phyloP scores from a whole-genome alignment of 1,140 invertebrate species.

The Bombus waltoni region DNA sequence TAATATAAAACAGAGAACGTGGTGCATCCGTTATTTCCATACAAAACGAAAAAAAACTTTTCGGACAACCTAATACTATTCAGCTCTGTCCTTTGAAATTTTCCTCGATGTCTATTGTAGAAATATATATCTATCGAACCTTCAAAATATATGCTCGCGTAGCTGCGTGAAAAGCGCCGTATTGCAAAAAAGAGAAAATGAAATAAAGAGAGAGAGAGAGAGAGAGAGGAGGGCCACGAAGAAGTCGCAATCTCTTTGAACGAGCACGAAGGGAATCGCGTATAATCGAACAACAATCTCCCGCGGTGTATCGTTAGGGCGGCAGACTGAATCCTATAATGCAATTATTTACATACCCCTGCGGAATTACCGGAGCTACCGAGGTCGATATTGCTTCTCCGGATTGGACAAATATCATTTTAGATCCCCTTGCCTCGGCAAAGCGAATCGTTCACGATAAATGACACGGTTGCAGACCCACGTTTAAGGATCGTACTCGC shows the following conservation, averaged over 20 bases:
- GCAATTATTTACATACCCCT: constrained; percentile 80
- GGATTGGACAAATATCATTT: constrained; percentile 79
- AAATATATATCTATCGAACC: no score
- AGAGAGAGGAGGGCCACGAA: constrained; percentile 62
- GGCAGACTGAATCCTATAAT: constrained; percentile 68
- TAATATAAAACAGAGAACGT: no score
- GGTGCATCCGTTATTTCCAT: no score
- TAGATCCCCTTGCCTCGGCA: constrained; percentile 45
- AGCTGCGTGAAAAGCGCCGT: no score
- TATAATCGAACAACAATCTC: constrained; percentile 74
- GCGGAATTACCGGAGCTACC: constrained; percentile 68
- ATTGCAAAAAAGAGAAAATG: background rate
- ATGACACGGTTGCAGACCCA: constrained; percentile 50
- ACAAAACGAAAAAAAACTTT: no score
- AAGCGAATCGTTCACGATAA: constrained; percentile 54
- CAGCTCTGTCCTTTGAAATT: no score
- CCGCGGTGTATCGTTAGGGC: constrained; percentile 49
- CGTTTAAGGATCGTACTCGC: constrained; percentile 45
- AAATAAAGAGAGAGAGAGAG: background rate
- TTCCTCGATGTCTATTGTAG: no score
- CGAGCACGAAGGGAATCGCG: constrained; percentile 64
- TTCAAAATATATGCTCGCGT: no score
- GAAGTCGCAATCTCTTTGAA: constrained; percentile 70
- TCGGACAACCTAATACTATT: no score
- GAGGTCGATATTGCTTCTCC: constrained; percentile 74